Evolutionary conservation across 2,888 invertebrate species (phyloP), one percentile per base, ranked within the genome.

Genomic region (Gari tellinella): DNA sequence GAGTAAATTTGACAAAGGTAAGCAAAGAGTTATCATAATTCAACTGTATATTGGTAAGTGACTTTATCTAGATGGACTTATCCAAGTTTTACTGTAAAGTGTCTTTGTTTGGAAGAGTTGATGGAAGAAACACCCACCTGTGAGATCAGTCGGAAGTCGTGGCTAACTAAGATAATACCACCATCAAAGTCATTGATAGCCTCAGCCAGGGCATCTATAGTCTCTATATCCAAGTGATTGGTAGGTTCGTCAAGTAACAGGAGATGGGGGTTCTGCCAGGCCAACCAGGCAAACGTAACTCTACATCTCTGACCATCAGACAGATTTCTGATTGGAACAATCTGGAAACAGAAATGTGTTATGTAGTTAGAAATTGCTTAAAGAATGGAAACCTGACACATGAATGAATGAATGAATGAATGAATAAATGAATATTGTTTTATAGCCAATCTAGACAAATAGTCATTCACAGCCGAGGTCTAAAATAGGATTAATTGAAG

Each of bases 171-270:
- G 80, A 99, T 97, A 96, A 99, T 96, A 82, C 99, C 99, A 49
- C 99, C 99, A n/a, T 98, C 97, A 91, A 98, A 99, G 89, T 98
- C 97, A 91, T 97, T 98, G 88, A 99, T 96, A 26, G 99, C 99
- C 85, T 99, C 99, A 0, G 97, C 99, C 64, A 99, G 94, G 0
- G 99, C 97, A 93, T 99, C 99, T 82, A 99, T 99, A 0, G 99
- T 99, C 81, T 93, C 93, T 46, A 93, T 91, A 77, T 92, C 92
- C 73, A 92, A 81, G 76, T 92, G 92, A 82, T 93, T 93, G 31
- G 93, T 92, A 58, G 93, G 93, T 90, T 94, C 94, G 91, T 96
- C 96, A 53, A 94, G 89, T 17, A 94, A 93, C 19, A 99, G 93
- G 86, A 99, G 93, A 93, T 99, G 99, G 0, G 99, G 99, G 10